Evolutionary conservation across 2,888 invertebrate genomes (phyloP).

Genomic region (Drosophila rubida): DNA sequence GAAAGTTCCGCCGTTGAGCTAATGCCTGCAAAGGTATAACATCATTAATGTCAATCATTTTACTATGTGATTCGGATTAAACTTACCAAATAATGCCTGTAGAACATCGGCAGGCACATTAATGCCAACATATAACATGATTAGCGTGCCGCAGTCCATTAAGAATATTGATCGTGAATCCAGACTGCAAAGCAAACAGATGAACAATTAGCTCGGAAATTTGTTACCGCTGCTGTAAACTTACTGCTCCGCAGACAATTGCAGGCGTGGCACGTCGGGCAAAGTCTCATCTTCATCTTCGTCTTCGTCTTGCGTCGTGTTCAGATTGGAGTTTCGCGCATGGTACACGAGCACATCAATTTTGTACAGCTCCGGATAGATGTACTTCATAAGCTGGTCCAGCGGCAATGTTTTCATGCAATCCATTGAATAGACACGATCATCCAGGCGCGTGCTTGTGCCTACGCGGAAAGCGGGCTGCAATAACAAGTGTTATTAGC

Average conservation of each 20-base stretch:
- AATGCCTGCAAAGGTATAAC: constrained; percentile 86
- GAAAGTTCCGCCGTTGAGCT: constrained; percentile 90
- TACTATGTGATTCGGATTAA: neutral
- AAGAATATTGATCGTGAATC: constrained; percentile 96
- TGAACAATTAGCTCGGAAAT: neutral
- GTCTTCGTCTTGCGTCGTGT: constrained; percentile 69
- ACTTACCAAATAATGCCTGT: constrained; percentile 88
- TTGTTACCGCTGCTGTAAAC: constrained; percentile 21
- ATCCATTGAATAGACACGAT: constrained; percentile 96
- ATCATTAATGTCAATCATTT: neutral
- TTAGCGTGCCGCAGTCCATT: constrained; percentile 93
- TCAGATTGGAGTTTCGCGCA: constrained; percentile 79
- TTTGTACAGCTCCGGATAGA: constrained; percentile 97
- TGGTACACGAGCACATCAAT: constrained; percentile 90
- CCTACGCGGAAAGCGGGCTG: constrained; percentile 96
- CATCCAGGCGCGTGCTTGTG: constrained; percentile 95
- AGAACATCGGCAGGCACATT: constrained; percentile 91
- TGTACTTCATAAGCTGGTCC: constrained; percentile 90
- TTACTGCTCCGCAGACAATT: constrained; percentile 92
- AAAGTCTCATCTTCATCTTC: constrained; percentile 82
- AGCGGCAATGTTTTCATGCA: constrained; percentile 95
- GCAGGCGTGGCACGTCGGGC: constrained; percentile 91
- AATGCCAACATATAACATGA: constrained; percentile 94
- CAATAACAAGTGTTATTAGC: constrained; percentile 18
- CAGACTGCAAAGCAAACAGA: constrained; percentile 84